These are phyloP conservation scores for Aculops lycopersici DNA, from an alignment of 1,140 invertebrate genomes.

Conservation along the genomic window DNA sequence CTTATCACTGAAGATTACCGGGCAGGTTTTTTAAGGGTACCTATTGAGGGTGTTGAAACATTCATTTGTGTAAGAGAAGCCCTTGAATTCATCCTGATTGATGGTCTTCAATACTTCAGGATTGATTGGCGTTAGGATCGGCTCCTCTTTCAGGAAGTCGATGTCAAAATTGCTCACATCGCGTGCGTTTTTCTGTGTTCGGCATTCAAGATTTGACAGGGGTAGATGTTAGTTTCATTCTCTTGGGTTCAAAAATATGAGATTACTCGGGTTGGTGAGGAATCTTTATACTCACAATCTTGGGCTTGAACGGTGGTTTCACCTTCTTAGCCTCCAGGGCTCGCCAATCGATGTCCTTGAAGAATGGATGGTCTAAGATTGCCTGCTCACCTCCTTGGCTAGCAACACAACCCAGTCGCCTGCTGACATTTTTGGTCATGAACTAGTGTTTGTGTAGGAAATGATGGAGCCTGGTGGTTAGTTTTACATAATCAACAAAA, in stretches of 20 bases:
- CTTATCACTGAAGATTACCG: too few relatives aligned
- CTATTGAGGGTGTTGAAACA: too few relatives aligned
- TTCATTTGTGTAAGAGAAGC: constrained; percentile 81
- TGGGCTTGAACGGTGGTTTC: constrained; percentile 85
- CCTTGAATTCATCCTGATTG: constrained; percentile 86
- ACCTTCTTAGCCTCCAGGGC: constrained; percentile 57
- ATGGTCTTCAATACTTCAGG: constrained; percentile 59
- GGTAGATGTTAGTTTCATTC: not conserved
- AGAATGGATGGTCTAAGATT: constrained; percentile 73
- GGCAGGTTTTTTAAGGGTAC: too few relatives aligned
- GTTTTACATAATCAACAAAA: not conserved
- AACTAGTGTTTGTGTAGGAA: constrained; percentile 27
- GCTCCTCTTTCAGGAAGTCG: constrained; percentile 95
- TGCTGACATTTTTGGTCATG: constrained; percentile 87
- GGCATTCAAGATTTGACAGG: not conserved
- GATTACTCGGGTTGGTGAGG: too few relatives aligned
- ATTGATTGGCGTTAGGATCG: constrained; percentile 67
- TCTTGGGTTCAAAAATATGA: not conserved
- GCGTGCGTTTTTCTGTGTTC: constrained; percentile 76
- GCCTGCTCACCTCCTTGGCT: constrained; percentile 41
- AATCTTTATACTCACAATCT: constrained; percentile 73
- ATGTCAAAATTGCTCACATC: constrained; percentile 96
- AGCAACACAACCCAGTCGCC: constrained; percentile 56
- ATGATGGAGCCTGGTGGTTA: not conserved
- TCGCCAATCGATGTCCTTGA: constrained; percentile 82